These are phyloP conservation scores for Argyra leucocephala DNA, from an alignment of 2,888 invertebrate species.

Conservation along the genomic window DNA sequence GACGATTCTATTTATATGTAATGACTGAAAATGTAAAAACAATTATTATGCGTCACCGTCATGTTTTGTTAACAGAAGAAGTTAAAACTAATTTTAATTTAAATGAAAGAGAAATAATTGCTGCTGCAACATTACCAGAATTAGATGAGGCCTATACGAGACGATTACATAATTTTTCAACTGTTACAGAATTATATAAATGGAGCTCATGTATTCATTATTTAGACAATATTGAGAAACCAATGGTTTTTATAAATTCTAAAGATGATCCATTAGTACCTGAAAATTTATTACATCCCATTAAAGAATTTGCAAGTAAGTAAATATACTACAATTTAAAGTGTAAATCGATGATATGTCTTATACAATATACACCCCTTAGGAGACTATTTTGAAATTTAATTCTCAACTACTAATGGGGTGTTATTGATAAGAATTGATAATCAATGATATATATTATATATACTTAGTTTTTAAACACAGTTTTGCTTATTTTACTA, in stretches of 20 bases:
- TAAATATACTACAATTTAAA: constrained; percentile 12
- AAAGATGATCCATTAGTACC: constrained; percentile 88
- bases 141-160: constrained; percentile 83
- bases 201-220: constrained; percentile 79
- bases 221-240: constrained; percentile 65
- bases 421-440: too few relatives aligned
- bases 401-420: too few relatives aligned
- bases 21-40: constrained; percentile 89
- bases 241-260: constrained; percentile 86
- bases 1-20: constrained; percentile 80
- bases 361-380: too few relatives aligned
- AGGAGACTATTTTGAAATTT: too few relatives aligned
- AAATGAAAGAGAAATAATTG: constrained; percentile 71
- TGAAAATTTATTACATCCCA: constrained; percentile 60
- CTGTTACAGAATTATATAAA: constrained; percentile 69
- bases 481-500: too few relatives aligned
- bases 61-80: constrained; percentile 63
- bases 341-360: too few relatives aligned
- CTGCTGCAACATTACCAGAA: constrained; percentile 78
- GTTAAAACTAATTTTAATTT: constrained; percentile 57
- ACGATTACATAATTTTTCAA: constrained; percentile 64
- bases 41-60: constrained; percentile 75
- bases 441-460: too few relatives aligned
- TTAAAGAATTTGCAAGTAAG: constrained; percentile 69
- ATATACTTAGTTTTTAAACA: too few relatives aligned